Conservation (phyloP, 1,140 invertebrate species). For the Aricia agestis region DNA sequence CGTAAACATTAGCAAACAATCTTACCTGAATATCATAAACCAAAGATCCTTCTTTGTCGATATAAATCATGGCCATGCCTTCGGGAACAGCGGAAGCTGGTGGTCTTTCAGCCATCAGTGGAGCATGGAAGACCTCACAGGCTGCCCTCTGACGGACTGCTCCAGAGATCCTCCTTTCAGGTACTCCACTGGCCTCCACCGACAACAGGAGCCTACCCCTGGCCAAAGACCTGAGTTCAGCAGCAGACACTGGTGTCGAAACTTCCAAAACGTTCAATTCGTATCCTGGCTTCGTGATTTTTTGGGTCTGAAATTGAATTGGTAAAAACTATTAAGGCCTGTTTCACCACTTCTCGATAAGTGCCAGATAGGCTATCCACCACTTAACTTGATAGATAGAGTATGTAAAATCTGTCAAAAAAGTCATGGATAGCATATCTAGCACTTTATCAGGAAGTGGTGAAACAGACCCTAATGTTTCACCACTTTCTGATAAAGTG, state of each 20-base stretch:
- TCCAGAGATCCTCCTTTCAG: constrained; percentile 80
- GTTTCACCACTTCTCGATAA: too few species aligned
- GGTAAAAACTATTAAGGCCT: neutral
- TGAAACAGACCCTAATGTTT: too few species aligned
- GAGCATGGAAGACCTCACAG: constrained; percentile 88
- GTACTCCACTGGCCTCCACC: constrained; percentile 80
- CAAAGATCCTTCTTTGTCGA: constrained; percentile 84
- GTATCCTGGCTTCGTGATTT: constrained; percentile 82
- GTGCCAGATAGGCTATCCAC: too few species aligned
- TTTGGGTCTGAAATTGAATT: constrained; percentile 49
- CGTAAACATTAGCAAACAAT: neutral
- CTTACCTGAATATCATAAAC: constrained; percentile 82
- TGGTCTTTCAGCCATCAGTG: constrained; percentile 75
- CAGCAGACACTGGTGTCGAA: constrained; percentile 81
- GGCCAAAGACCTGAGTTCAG: constrained; percentile 83
- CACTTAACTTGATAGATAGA: too few species aligned
- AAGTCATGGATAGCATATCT: too few species aligned
- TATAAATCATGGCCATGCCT: constrained; percentile 87
- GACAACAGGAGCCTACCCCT: constrained; percentile 82
- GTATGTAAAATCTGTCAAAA: too few species aligned
- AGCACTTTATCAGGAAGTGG: too few species aligned
- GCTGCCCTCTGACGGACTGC: constrained; percentile 82
- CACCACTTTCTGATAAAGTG: too few species aligned
- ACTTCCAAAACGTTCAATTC: constrained; percentile 86
- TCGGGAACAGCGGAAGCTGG: constrained; percentile 68